A percentile compares a stretch with the other conserved stretches of the same genome.
These are phyloP conservation scores for Lepeophtheirus nordmannii DNA, from an alignment of 2,888 invertebrate species.

Conservation along the genomic window DNA sequence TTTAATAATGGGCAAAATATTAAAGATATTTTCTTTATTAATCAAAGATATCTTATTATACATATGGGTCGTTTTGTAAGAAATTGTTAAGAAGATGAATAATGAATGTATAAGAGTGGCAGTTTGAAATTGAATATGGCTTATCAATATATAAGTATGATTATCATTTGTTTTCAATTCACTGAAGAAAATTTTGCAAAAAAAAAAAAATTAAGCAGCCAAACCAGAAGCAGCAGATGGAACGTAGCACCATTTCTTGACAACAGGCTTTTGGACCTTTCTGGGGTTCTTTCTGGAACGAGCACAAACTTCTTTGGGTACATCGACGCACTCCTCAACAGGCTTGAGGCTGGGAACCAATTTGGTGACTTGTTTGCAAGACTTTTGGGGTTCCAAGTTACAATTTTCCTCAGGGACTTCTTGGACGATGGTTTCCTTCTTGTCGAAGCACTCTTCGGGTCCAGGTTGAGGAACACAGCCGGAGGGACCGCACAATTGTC, in stretches of 20 bases:
- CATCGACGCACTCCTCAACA: not conserved
- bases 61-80: too few relatives aligned
- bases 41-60: too few relatives aligned
- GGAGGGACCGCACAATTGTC: constrained; percentile 11
- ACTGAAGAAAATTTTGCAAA: too few relatives aligned
- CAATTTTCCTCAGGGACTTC: constrained; percentile 7
- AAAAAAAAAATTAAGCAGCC: not conserved
- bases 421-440: constrained; percentile 10
- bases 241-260: constrained; percentile 13
- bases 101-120: too few relatives aligned
- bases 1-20: too few relatives aligned
- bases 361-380: constrained; percentile 8
- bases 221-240: not conserved
- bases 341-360: constrained; percentile 7
- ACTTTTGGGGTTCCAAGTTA: not conserved
- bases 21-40: too few relatives aligned
- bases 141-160: too few relatives aligned
- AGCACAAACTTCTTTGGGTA: not conserved
- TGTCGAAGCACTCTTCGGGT: constrained; percentile 17
- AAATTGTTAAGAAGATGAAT: too few relatives aligned
- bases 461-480: constrained; percentile 1
- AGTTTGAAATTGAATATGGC: too few relatives aligned
- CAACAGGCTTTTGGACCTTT: constrained; percentile 8
- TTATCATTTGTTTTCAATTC: too few relatives aligned
- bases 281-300: constrained; percentile 10